phyloP scores from a whole-genome alignment of 1,140 invertebrate genomes.

The Drosophila persimilis region DNA sequence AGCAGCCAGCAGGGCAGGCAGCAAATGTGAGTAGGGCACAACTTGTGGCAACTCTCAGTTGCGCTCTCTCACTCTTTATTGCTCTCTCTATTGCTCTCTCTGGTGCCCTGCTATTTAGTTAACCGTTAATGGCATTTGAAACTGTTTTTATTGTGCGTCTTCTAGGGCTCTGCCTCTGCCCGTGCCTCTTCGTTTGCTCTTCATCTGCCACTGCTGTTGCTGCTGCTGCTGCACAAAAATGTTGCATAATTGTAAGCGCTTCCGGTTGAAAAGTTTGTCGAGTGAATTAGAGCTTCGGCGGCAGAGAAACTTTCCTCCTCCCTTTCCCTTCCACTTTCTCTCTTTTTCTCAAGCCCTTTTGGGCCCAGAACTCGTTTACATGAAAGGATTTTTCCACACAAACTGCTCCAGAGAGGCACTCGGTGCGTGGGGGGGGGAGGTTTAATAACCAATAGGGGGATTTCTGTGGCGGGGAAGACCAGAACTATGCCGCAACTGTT shows the following conservation, averaged over 20 bases:
- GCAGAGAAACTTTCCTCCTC: slow-evolving; percentile 38
- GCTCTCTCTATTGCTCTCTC: slow-evolving; percentile 15
- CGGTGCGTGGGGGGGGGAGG: background rate
- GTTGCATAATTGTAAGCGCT: slow-evolving; percentile 81
- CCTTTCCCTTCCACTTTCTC: background rate
- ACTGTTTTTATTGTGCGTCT: slow-evolving; percentile 73
- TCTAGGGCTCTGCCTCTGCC: slow-evolving; percentile 23
- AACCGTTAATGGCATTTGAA: slow-evolving; percentile 81
- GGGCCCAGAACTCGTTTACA: slow-evolving; percentile 66
- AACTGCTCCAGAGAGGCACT: slow-evolving; percentile 19
- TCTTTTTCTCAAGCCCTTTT: slow-evolving; percentile 5
- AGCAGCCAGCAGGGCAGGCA: background rate
- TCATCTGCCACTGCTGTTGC: background rate
- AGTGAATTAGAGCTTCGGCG: slow-evolving; percentile 60
- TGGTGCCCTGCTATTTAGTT: slow-evolving; percentile 64
- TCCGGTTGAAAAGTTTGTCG: slow-evolving; percentile 74
- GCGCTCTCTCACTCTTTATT: background rate
- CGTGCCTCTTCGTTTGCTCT: background rate
- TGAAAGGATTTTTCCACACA: slow-evolving; percentile 55
- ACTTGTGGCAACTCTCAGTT: slow-evolving; percentile 26
- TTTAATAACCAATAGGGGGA: slow-evolving; percentile 47
- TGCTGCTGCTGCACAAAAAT: slow-evolving; percentile 69
- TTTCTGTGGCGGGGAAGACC: background rate
- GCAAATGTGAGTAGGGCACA: slow-evolving; percentile 1
- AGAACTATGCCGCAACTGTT: slow-evolving; percentile 68